phyloP scores from a whole-genome alignment of 2,113 vertebrate species.

The Bathybates hornii region DNA sequence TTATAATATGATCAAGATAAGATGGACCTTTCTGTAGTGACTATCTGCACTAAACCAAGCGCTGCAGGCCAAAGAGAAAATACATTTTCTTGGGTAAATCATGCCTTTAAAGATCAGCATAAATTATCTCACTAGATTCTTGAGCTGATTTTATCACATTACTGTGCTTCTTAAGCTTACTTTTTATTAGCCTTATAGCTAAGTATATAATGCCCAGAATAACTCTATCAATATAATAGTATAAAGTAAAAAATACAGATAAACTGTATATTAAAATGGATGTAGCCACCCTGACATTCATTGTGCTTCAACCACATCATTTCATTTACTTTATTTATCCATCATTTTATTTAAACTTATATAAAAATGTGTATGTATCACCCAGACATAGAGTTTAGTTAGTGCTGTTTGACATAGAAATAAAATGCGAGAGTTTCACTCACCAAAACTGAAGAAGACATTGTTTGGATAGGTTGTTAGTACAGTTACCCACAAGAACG shows the following conservation, averaged over 20 bases:
- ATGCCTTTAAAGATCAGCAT: neutral
- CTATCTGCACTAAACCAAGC: neutral
- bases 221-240: neutral
- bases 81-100: neutral
- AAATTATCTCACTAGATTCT: neutral
- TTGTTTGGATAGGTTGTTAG: neutral
- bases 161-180: neutral
- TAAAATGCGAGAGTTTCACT: neutral
- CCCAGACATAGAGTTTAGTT: neutral
- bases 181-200: neutral
- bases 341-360: neutral
- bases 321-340: neutral
- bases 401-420: neutral
- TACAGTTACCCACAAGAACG: neutral
- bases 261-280: neutral
- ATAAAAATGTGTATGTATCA: neutral
- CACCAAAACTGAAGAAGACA: neutral
- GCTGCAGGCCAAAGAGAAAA: neutral
- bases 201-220: neutral
- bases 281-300: neutral
- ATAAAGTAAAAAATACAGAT: neutral
- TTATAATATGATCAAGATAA: neutral
- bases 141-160: neutral
- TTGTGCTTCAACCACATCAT: neutral
- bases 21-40: neutral